Base-by-base conservation (phyloP, 2,888 invertebrate genomes). In the Apomyelois bistriatella region DNA sequence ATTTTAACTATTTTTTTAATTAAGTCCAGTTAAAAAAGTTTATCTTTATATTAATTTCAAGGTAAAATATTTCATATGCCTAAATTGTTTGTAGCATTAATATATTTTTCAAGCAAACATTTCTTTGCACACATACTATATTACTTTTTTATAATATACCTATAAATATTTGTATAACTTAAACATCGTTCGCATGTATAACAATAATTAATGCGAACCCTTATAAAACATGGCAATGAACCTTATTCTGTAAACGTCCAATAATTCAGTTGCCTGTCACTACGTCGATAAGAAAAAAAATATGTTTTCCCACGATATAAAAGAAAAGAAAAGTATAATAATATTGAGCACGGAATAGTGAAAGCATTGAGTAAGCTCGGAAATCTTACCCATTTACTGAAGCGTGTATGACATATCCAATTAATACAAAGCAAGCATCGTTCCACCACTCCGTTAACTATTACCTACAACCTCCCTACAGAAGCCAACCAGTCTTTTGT, bases 401-500 rank as follows among this genome's bases (percentile, higher is more conserved):
- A 79, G 74, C 85, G 80, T 84, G 82, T 85, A 81, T 82, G 82
- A 85, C 85, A 85, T 80, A 78, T 81, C 79, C 81, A 86, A 85
- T 85, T 85, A 86, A 83, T 80, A 86, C 76, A 76, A 81, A 82
- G 79, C 76, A 78, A 74, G 68, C 71, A 66, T 66, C 65, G 69
- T 73, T 70, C 76, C 76, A 74, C 77, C 78, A 76, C 80, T 79
- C 78, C 79, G 80, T 82, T 85, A 81, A 85, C 85, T 85, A 85
- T 84, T 80, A 83, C 79, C 22, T 32, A 32, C 32, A 79, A 74
- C 79, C 79, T 70, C 79, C 78, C 81, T 79, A 81, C 83, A 66
- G 74, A 76, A 77, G 74, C 73, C 77, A 72, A 74, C 78, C 75
- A 82, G 78, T 84, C 87, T 87, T 87, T 88, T 88, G 85, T 86